These are phyloP conservation scores for Muschampia plurimacula DNA, from an alignment of 2,888 invertebrate genomes.

Conservation along the genomic window DNA sequence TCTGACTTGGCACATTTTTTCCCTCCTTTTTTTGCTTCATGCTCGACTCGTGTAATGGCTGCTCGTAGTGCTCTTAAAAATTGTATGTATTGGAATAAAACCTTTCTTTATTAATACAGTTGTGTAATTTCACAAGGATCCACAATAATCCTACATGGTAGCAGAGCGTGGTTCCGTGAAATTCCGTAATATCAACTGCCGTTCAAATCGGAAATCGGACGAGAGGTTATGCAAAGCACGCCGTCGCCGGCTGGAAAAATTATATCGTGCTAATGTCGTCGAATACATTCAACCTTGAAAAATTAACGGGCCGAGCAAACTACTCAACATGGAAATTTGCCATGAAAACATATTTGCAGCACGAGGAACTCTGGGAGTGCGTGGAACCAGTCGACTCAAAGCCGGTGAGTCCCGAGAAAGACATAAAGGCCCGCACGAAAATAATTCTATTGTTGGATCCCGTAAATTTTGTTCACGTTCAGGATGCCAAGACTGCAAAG, in stretches of 20 bases:
- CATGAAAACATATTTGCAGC: constrained; percentile 35
- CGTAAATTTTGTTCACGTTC: constrained; percentile 43
- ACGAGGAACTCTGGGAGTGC: constrained; percentile 45
- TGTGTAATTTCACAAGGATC: too few relatives aligned
- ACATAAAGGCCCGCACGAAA: constrained; percentile 41
- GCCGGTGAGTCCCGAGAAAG: constrained; percentile 4
- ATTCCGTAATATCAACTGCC: background rate
- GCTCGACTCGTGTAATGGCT: too few relatives aligned
- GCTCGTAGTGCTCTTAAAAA: too few relatives aligned
- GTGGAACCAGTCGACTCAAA: constrained; percentile 29
- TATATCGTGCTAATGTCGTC: constrained; percentile 3
- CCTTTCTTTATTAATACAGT: too few relatives aligned
- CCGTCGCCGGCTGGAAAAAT: background rate
- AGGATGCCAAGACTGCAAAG: constrained; percentile 41
- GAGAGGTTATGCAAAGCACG: constrained; percentile 3
- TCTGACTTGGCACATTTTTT: too few relatives aligned
- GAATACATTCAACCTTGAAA: constrained; percentile 10
- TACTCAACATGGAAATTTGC: constrained; percentile 16
- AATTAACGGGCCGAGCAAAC: constrained; percentile 11
- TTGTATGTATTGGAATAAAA: too few relatives aligned
- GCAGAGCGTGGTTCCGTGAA: background rate
- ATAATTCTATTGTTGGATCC: constrained; percentile 43
- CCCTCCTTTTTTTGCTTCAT: too few relatives aligned
- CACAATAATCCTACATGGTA: background rate
- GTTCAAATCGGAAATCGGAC: background rate